Evolutionary conservation across 2,113 vertebrate genomes (phyloP), one percentile per base, ranked within the genome.

Genomic region (Oreochromis aureus): DNA sequence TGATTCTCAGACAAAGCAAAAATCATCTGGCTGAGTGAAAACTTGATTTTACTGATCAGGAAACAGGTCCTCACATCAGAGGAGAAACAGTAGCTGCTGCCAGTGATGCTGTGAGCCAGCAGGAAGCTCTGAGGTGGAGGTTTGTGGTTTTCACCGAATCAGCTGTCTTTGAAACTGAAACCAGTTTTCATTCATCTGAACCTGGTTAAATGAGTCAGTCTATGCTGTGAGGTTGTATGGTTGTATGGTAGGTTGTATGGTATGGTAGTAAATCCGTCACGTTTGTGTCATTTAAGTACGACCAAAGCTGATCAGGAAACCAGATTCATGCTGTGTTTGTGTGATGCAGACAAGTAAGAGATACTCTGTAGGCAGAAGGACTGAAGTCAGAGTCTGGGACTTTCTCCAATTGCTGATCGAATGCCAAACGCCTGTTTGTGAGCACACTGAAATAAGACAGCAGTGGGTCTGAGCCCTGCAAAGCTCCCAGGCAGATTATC

Each of bases 191-290:
- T 39, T 66, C 18, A 66, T 39, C 30, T 58, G 56, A 58, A 58
- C 24, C 7, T 58, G 56, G 56, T 58, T 58, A 58, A 58, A 5
- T 58, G 24, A 15, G 56, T 30, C 56, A 30, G 24, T 24, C 56
- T 27, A 8, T 27, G 2, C 56, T 58, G 13, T 58, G 56, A 58
- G 56, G 56, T 58, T 58, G 24, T 58, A 15, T 66, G 19, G 19
- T 10, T 22, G 22, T 22, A 22, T 22, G 22, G 22, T 22, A 22
- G 22, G 22, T 22, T 22, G 22, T 22, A 22, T 22, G 22, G 24
- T 58, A 15, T 66, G 19, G 19, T 10, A 66, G 34, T 13, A 66
- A 66, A 39, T 39, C 10, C 1, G 0, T 66, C 34, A 39, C 0
- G 19, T 22, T 22, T 66, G 34, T 66, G 61, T 39, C 19, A 22